These are phyloP conservation scores for Ammospiza caudacuta DNA, from an alignment of 2,113 vertebrate species.

Conservation along the genomic window DNA sequence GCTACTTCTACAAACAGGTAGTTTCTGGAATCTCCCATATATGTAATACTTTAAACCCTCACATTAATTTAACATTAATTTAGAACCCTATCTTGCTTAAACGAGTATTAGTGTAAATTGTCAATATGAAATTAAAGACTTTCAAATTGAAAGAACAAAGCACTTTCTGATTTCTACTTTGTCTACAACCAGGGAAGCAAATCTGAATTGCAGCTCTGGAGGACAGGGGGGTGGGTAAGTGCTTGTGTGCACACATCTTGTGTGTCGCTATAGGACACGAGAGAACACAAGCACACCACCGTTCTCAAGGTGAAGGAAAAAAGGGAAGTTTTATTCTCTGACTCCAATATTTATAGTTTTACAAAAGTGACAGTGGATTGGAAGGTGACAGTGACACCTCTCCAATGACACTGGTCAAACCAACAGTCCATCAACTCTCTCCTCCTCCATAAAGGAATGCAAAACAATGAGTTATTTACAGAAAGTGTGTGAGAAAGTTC, in stretches of 20 bases:
- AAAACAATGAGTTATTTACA: no score
- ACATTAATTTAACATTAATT: background rate
- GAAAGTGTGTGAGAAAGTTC: no score
- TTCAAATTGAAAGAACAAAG: background rate
- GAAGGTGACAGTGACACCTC: no score
- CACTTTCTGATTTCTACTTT: background rate
- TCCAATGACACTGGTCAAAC: no score
- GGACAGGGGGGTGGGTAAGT: rapidly evolving
- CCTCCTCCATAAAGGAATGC: no score
- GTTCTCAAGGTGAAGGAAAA: no score
- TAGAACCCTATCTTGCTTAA: background rate
- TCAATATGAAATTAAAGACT: background rate
- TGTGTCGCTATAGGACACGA: no score
- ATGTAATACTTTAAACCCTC: background rate
- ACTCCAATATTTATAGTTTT: no score
- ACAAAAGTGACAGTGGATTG: no score
- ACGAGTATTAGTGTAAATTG: background rate
- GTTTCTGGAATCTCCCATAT: background rate
- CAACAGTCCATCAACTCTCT: no score
- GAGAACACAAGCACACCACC: no score
- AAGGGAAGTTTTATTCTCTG: no score
- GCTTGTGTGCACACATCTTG: background rate
- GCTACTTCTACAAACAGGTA: background rate
- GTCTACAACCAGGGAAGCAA: background rate
- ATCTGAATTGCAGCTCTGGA: background rate